Conservation (phyloP, 2,888 invertebrate species). For the Tenthredo livida region DNA sequence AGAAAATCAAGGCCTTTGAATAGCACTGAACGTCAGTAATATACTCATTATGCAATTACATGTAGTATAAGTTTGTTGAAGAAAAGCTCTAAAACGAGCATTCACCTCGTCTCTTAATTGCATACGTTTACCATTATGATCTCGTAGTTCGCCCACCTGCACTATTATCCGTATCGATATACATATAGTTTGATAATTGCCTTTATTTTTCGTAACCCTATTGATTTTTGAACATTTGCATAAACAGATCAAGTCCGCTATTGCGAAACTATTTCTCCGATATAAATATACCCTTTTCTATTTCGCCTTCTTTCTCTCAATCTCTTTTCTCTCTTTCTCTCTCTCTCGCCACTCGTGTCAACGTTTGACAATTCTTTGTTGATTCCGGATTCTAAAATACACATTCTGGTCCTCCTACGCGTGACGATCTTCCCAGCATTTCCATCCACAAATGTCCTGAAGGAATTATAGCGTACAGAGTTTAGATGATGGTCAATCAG, state of each 20-base stretch:
- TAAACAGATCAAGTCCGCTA: slow-evolving; percentile 38
- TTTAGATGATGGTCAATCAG: too few species aligned
- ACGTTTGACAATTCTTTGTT: not conserved
- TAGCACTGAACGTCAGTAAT: not conserved
- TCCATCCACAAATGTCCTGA: not conserved
- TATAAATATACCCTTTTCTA: not conserved
- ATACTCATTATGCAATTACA: not conserved
- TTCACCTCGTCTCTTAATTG: slow-evolving; percentile 3
- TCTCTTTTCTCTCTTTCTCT: not conserved
- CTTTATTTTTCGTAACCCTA: slow-evolving; percentile 12
- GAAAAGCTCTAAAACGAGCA: not conserved
- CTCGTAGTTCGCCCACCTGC: not conserved
- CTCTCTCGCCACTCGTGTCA: not conserved
- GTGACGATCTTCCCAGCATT: not conserved
- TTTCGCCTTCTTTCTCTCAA: not conserved
- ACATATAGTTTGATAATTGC: slow-evolving; percentile 10
- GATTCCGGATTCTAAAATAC: not conserved
- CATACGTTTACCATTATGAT: not conserved
- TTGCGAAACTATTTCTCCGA: not conserved
- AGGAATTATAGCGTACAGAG: too few species aligned
- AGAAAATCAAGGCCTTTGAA: not conserved
- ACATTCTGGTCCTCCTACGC: not conserved
- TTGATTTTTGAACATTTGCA: slow-evolving; percentile 33
- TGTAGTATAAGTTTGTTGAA: not conserved
- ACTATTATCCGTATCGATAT: not conserved